Conservation (phyloP, 2,797 vertebrate species). For the Phoxinus dragarum region DNA sequence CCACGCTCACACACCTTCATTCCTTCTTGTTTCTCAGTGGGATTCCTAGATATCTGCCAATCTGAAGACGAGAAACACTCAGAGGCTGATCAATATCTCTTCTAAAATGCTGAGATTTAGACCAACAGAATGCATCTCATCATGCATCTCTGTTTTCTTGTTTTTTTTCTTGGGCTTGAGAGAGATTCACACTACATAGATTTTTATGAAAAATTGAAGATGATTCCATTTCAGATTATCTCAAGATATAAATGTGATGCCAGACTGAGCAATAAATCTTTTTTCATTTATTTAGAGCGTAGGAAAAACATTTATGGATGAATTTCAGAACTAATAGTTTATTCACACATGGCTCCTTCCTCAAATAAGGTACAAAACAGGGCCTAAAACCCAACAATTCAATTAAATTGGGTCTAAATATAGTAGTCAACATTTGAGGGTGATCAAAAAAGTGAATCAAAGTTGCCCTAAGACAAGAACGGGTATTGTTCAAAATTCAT, state of each 20-base stretch:
- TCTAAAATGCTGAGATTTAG: neutral
- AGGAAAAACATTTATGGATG: neutral
- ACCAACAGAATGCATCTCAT: neutral
- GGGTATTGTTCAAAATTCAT: too few species aligned
- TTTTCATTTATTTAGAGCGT: neutral
- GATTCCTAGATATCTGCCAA: neutral
- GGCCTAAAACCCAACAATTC: neutral
- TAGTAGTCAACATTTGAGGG: too few species aligned
- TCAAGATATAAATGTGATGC: neutral
- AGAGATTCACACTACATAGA: neutral
- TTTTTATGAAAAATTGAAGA: constrained; percentile 1
- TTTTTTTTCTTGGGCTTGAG: neutral
- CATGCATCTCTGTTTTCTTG: neutral
- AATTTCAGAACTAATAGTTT: constrained; percentile 6
- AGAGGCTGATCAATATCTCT: constrained; percentile 21
- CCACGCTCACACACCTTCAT: constrained; percentile 1
- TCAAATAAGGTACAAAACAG: neutral
- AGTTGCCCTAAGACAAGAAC: too few species aligned
- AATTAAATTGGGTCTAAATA: neutral
- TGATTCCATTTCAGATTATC: neutral
- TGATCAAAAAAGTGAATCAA: too few species aligned
- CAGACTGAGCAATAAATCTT: neutral
- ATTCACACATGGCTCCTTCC: too few species aligned
- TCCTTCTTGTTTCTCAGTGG: constrained; percentile 28
- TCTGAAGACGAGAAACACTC: constrained; percentile 3